phyloP scores from a whole-genome alignment of 2,113 vertebrate genomes.

The Cinclus mexicanus region DNA sequence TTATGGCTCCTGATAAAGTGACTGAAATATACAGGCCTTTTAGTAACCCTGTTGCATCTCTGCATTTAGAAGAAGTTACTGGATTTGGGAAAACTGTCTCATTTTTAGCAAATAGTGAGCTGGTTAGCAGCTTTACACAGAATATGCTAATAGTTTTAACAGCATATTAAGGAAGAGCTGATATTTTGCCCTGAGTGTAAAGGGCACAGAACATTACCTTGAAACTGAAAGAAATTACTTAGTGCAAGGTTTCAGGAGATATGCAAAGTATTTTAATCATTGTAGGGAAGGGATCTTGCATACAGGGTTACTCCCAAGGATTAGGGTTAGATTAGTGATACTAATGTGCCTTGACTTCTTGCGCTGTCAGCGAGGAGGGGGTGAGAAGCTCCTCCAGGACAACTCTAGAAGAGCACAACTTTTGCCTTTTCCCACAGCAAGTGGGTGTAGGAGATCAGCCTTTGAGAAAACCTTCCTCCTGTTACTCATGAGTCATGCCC shows the following conservation, averaged over 20 bases:
- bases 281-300: not conserved
- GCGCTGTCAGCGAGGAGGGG: not conserved
- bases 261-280: not conserved
- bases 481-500: not conserved
- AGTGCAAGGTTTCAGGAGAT: not conserved
- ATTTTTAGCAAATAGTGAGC: not conserved
- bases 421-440: not conserved
- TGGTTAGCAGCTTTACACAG: not conserved
- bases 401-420: not conserved
- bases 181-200: not conserved
- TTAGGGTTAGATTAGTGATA: not conserved
- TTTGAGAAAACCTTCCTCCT: not conserved
- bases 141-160: not conserved
- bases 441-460: not conserved
- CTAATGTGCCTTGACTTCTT: not conserved
- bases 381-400: not conserved
- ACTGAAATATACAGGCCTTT: not conserved
- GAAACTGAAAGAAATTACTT: not conserved
- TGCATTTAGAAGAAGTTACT: not conserved
- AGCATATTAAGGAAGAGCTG: not conserved
- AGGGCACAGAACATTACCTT: not conserved
- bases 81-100: not conserved
- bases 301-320: not conserved
- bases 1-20: not conserved
- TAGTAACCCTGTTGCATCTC: not conserved